phyloP scores from a whole-genome alignment of 2,888 invertebrate genomes.

The Patella caerulea region DNA sequence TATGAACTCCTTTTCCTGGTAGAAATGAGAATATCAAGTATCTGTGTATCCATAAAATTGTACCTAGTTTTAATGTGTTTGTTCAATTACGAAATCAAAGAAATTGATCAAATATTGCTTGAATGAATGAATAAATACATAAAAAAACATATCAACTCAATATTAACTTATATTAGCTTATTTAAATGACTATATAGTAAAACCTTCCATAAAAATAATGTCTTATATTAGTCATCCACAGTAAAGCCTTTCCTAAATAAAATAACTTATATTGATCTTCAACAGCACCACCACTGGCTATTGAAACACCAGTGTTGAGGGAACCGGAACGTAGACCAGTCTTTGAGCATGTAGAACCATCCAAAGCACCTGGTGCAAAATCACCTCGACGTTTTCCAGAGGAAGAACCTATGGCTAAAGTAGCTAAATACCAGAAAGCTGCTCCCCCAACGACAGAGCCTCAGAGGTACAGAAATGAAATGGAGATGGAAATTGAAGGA shows the following conservation, averaged over 20 bases:
- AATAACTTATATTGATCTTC: not conserved
- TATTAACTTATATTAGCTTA: too few relatives aligned
- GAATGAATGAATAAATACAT: too few relatives aligned
- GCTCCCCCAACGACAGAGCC: constrained; percentile 30
- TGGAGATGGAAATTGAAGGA: constrained; percentile 55
- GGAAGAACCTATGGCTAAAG: constrained; percentile 51
- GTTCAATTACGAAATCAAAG: too few relatives aligned
- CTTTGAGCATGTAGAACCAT: constrained; percentile 51
- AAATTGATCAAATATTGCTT: too few relatives aligned
- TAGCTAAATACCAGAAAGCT: constrained; percentile 53
- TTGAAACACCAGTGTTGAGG: constrained; percentile 29
- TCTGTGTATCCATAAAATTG: too few relatives aligned
- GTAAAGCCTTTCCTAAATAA: not conserved
- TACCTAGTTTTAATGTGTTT: too few relatives aligned
- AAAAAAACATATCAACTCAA: too few relatives aligned
- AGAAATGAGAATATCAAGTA: too few relatives aligned
- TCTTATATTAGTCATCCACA: not conserved
- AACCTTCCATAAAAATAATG: not conserved
- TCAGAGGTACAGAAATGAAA: constrained; percentile 50
- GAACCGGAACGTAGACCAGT: constrained; percentile 54
- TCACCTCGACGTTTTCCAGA: constrained; percentile 40
- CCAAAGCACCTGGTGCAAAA: constrained; percentile 45
- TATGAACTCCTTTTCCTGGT: too few relatives aligned
- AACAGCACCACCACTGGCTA: constrained; percentile 25
- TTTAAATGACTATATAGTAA: not conserved